Evolutionary conservation across 2,797 vertebrate species (phyloP).

Genomic region (Pseudomugil gertrudae): DNA sequence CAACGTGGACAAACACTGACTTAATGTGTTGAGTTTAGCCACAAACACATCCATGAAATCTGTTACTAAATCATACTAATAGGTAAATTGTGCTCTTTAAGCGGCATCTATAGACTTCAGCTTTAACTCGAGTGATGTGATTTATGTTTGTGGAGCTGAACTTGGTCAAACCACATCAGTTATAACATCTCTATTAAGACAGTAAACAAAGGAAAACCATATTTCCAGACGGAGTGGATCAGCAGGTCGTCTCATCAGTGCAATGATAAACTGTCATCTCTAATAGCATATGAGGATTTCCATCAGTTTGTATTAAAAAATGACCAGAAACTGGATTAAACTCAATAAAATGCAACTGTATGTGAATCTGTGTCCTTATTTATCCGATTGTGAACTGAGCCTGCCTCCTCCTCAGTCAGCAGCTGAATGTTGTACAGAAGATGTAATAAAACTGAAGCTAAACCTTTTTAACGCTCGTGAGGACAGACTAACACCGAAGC

Average conservation of each 20-base stretch:
- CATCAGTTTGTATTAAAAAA: constrained; percentile 19
- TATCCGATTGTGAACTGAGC: constrained; percentile 13
- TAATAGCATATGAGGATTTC: constrained; percentile 18
- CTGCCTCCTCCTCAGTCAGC: constrained; percentile 26
- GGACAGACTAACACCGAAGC: constrained; percentile 43
- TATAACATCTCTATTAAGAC: constrained; percentile 32
- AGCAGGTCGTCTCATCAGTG: constrained; percentile 36
- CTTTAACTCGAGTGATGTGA: neutral
- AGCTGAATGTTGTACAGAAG: constrained; percentile 4
- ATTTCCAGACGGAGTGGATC: constrained; percentile 31
- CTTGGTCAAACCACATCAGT: constrained; percentile 25
- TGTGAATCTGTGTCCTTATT: constrained; percentile 2
- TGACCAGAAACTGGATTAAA: neutral
- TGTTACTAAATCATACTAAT: constrained; percentile 22
- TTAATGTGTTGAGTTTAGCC: constrained; percentile 36
- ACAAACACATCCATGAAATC: constrained; percentile 47
- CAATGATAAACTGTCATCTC: constrained; percentile 10
- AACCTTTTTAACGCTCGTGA: constrained; percentile 42
- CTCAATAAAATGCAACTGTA: neutral
- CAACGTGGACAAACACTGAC: constrained; percentile 11
- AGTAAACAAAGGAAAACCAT: constrained; percentile 46
- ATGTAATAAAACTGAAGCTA: constrained; percentile 15
- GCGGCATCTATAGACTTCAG: neutral
- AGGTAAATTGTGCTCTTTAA: constrained; percentile 27
- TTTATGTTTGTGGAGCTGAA: constrained; percentile 40